These are phyloP conservation scores for Loxodonta africana DNA, from an alignment of 2,113 vertebrate genomes.

Conservation along the genomic window DNA sequence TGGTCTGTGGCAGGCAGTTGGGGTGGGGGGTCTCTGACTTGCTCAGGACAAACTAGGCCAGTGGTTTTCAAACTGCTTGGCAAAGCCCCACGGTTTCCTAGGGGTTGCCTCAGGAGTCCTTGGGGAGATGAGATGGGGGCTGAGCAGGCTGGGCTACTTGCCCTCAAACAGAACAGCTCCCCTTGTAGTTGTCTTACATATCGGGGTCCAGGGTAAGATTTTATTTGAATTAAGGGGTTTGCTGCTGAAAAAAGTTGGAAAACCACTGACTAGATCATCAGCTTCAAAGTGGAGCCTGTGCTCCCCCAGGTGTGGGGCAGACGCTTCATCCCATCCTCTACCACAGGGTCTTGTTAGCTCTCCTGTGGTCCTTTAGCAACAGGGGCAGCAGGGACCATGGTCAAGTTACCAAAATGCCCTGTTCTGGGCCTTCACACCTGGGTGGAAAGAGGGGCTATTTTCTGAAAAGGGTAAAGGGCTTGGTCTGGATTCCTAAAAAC, in stretches of 20 bases:
- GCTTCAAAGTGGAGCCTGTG: conserved; percentile 70
- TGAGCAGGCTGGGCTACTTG: conserved; percentile 61
- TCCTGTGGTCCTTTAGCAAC: conserved; percentile 56
- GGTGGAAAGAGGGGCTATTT: conserved; percentile 59
- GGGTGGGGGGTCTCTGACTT: conserved; percentile 77
- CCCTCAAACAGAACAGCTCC: conserved; percentile 73
- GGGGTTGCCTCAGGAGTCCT: conserved; percentile 78
- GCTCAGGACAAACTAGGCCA: conserved; percentile 81
- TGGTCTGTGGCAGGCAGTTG: conserved; percentile 69
- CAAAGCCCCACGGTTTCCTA: conserved; percentile 68
- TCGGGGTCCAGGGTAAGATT: conserved; percentile 85
- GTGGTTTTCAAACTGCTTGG: conserved; percentile 83
- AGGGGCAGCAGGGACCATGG: conserved; percentile 26
- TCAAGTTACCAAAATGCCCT: conserved; percentile 53
- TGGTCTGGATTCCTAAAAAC: conserved; percentile 70
- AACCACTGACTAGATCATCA: conserved; percentile 79
- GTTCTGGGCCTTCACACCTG: conserved; percentile 41
- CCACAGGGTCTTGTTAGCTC: conserved; percentile 40
- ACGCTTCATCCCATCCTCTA: conserved; percentile 33
- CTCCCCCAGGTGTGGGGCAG: conserved; percentile 62
- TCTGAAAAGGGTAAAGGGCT: conserved; percentile 68
- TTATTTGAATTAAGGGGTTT: conserved; percentile 81
- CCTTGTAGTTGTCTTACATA: conserved; percentile 75
- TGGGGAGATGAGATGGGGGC: neutral
- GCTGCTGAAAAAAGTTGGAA: conserved; percentile 80